Conservation (phyloP, 2,797 vertebrate genomes). For the Sternotherus odoratus region DNA sequence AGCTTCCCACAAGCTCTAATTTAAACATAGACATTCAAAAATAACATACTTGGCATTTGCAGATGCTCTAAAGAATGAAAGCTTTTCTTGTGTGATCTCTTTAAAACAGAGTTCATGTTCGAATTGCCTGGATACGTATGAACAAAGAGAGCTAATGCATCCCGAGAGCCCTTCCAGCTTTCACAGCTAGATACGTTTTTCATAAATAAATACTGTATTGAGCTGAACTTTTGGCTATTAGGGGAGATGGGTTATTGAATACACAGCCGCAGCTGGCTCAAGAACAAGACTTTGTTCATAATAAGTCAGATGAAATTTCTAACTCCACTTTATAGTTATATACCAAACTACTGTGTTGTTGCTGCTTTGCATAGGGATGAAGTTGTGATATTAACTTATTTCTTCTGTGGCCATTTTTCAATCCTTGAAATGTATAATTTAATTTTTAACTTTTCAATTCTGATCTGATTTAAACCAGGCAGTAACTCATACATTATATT, state of each 20-base stretch:
- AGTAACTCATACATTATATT: not conserved
- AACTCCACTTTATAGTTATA: not conserved
- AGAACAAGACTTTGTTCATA: not conserved
- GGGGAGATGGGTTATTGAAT: not conserved
- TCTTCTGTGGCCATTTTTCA: not conserved
- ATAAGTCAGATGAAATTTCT: not conserved
- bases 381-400: not conserved
- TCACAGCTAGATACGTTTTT: not conserved
- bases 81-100: conserved; percentile 39
- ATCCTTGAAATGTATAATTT: not conserved
- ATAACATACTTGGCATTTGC: conserved; percentile 14
- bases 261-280: not conserved
- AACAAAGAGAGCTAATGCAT: conserved; percentile 5
- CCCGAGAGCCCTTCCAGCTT: conserved; percentile 3
- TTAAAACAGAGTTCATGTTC: conserved; percentile 47
- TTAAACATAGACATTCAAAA: conserved; percentile 50
- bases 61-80: conserved; percentile 42
- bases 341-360: not conserved
- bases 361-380: not conserved
- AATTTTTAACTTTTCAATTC: not conserved
- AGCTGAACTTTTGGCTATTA: not conserved
- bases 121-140: not conserved
- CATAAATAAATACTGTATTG: not conserved
- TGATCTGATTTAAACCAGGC: not conserved
- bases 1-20: conserved; percentile 31